These are phyloP conservation scores for Drosophila novamexicana DNA, from an alignment of 1,140 invertebrate genomes.

Conservation along the genomic window DNA sequence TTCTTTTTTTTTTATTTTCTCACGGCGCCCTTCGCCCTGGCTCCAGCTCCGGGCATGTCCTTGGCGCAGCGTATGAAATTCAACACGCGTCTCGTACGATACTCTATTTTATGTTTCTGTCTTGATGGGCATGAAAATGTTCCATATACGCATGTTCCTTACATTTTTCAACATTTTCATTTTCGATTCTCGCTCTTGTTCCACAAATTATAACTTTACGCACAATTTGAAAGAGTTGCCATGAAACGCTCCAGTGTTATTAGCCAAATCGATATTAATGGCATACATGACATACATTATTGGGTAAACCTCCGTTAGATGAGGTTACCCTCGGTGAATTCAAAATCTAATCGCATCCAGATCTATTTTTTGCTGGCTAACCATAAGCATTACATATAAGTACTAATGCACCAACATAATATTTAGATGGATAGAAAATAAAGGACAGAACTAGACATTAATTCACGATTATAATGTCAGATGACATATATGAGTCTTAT, in stretches of 20 bases:
- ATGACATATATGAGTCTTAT: no score
- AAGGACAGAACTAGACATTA: no score
- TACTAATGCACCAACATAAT: no score
- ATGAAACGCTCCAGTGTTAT: conserved; percentile 12
- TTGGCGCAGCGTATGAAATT: conserved; percentile 62
- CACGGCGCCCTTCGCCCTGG: conserved; percentile 42
- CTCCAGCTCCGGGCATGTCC: conserved; percentile 34
- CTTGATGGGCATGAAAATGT: conserved; percentile 58
- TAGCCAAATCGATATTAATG: conserved; percentile 23
- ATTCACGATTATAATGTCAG: no score
- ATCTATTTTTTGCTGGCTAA: no score
- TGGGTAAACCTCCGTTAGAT: no score
- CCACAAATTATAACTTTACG: conserved; percentile 46
- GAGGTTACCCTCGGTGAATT: no score
- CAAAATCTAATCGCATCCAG: no score
- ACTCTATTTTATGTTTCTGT: conserved; percentile 51
- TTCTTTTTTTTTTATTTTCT: conserved; percentile 54
- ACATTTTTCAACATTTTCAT: conserved; percentile 49
- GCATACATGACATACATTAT: no score
- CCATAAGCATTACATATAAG: no score
- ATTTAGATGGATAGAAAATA: no score
- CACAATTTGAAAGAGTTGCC: conserved; percentile 40
- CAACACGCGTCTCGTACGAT: conserved; percentile 61
- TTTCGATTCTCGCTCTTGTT: conserved; percentile 40
- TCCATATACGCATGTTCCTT: conserved; percentile 49